Evolutionary conservation across 2,797 vertebrate species (phyloP), one percentile per base, ranked within the genome.

Genomic region (Hapalemur alaotrensis): DNA sequence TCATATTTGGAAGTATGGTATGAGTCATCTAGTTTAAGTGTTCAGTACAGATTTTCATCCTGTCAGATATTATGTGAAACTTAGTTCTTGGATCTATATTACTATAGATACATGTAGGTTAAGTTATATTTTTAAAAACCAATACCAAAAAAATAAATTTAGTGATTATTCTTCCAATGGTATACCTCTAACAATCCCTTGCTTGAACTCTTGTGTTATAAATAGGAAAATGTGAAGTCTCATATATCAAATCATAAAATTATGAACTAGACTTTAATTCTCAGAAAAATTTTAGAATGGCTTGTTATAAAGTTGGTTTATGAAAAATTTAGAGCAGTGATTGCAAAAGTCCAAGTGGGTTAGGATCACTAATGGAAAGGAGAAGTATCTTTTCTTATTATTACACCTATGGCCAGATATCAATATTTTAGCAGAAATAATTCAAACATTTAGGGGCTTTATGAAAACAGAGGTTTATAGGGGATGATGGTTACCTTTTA

Each of bases 1-100:
- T 89, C 99, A 99, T 83, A 97, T 99, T 91, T 99, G 99, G 99
- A 99, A 99, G 93, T 99, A 99, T 20, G 99, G 99, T 99, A 98
- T 79, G 99, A 57, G 89, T 73, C 54, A 57, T 81, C 72, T 8
- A 88, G 5, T 20, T 84, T 41, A 46, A 35, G 8, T 50, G 61
- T 91, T 83, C 48, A 46, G 23, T 59, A 69, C 22, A 90, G 25
- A 83, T 80, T 91, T 83, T 80, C 73, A 72, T 89, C 84, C 50
- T 81, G n/a, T 61, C 61, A 43, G 35, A 61, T 79, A n/a, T 75
- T 90, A 80, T 30, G 11, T 12, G 15, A 86, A 1, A 82, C 52
- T 52, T 86, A 79, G 69, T n/a, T 65, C 32, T 82, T 41, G 38
- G 28, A 70, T 94, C n/a, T 93, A 1, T 32, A 30, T 82, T 81